Evolutionary conservation across 2,888 invertebrate species (phyloP), one percentile per base, ranked within the genome.

Genomic region (Elaeidobius kamerunicus): DNA sequence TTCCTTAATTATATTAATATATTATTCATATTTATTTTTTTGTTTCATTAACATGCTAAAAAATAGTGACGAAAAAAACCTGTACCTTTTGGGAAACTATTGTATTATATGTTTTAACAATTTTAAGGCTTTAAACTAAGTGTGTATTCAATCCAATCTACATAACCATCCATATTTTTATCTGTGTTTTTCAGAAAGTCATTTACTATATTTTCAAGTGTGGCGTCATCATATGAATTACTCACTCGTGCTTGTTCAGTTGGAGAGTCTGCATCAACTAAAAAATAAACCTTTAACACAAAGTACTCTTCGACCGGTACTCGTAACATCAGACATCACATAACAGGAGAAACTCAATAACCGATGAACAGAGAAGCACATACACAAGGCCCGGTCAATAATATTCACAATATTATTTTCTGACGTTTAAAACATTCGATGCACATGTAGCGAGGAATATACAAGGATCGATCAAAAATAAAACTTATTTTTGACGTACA

Each of bases 151-250:
- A 74, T 61, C 65, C 84, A 86, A 59, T 81, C 85, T 27, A 91
- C 79, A 64, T 75, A 88, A 0, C 91, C 91, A 64, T 91, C 91
- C 17, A 78, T 75, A 66, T 91, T 83, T 18, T 76, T 65, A 65
- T 91, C 91, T 52, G 85, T 81, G 49, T 79, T 75, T 12, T 73
- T 74, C 18, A 91, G 68, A 1, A 86, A 83, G 7, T 80, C 76
- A 62, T 88, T 87, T 30, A 85, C 65, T 1, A 80, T 67, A 1
- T 72, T 69, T 55, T 75, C 74, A 0, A 86, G 64, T 35, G 79
- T 74, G 1, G 75, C 72, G 60, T 86, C 85, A 0, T 76, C 41
- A 32, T 51, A 57, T 2, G 23, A n/a, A 9, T 12, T 2, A 4
- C 55, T 51, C 6, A 51, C 16, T 20, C 18, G 18, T 32, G 42